These are phyloP conservation scores for Matsumurasca onukii DNA, from an alignment of 1,140 invertebrate species.

Conservation along the genomic window DNA sequence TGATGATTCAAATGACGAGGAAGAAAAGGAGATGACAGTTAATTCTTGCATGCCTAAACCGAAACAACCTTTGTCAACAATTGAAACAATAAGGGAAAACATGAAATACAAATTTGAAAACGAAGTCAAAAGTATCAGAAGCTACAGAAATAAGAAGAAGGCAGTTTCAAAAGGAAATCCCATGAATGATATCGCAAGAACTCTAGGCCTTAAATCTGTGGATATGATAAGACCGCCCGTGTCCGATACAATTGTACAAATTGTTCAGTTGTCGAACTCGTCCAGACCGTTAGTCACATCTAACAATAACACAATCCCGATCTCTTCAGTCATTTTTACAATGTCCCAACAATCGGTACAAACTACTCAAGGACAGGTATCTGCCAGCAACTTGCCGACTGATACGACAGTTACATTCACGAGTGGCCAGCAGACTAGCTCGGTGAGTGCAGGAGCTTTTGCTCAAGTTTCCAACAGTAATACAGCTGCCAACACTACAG, in stretches of 20 bases:
- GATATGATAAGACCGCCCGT: slow-evolving; percentile 56
- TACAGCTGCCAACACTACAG: background rate
- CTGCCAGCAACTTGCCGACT: background rate
- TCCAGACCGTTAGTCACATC: background rate
- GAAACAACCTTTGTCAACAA: too few species aligned
- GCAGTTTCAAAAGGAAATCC: slow-evolving; percentile 11
- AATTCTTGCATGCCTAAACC: too few species aligned
- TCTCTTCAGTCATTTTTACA: background rate
- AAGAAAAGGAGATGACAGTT: too few species aligned
- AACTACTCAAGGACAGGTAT: background rate
- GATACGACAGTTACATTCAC: background rate
- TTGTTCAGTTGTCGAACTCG: slow-evolving; percentile 55
- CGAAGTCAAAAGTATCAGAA: background rate
- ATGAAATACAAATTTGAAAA: slow-evolving; percentile 16
- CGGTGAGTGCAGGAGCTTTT: slow-evolving; percentile 1
- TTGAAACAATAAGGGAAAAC: too few species aligned
- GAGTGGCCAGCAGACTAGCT: background rate
- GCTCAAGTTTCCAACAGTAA: background rate
- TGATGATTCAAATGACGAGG: slow-evolving; percentile 4
- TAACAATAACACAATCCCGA: slow-evolving; percentile 11
- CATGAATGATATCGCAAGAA: slow-evolving; percentile 9
- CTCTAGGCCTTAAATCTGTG: slow-evolving; percentile 54
- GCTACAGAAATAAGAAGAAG: background rate
- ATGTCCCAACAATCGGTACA: slow-evolving; percentile 7
- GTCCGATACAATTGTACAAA: slow-evolving; percentile 57